Evolutionary conservation across 30 jellyfish, hydroid and myxozoan genomes (phyloP).

Genomic region (Rhopilema esculentum): DNA sequence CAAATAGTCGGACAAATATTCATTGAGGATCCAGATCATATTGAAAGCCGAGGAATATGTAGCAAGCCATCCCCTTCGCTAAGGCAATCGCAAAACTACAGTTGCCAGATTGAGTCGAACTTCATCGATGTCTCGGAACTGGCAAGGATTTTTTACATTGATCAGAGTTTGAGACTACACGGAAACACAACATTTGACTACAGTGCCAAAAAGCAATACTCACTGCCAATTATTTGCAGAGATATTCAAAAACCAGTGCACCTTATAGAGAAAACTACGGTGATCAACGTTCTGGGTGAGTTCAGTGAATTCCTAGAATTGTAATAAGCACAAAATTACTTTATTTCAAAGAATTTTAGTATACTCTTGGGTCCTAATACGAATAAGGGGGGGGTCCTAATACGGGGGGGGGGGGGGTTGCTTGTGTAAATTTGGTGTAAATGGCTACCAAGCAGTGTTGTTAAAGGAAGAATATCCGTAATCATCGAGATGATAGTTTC

Average conservation of each 20-base stretch:
- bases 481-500: too few species aligned
- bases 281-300: conserved; percentile 45
- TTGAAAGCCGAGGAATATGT: conserved; percentile 57
- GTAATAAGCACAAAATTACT: not conserved
- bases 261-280: conserved; percentile 13
- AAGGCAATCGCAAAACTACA: conserved; percentile 14
- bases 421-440: too few species aligned
- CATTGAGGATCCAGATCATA: conserved; percentile 75
- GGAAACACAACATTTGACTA: conserved; percentile 37
- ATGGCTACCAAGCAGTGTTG: too few species aligned
- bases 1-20: conserved; percentile 60
- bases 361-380: too few species aligned
- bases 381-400: too few species aligned
- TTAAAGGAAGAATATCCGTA: too few species aligned
- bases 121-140: conserved; percentile 15
- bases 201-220: conserved; percentile 17
- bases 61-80: conserved; percentile 14
- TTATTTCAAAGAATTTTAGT: too few species aligned
- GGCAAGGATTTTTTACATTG: conserved; percentile 21
- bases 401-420: too few species aligned
- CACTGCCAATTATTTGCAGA: conserved; percentile 61
- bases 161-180: conserved; percentile 24
- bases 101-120: conserved; percentile 55
- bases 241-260: conserved; percentile 50
- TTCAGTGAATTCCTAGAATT: not conserved